phyloP scores from a whole-genome alignment of 2,888 invertebrate species.

The Capitulum mitella region DNA sequence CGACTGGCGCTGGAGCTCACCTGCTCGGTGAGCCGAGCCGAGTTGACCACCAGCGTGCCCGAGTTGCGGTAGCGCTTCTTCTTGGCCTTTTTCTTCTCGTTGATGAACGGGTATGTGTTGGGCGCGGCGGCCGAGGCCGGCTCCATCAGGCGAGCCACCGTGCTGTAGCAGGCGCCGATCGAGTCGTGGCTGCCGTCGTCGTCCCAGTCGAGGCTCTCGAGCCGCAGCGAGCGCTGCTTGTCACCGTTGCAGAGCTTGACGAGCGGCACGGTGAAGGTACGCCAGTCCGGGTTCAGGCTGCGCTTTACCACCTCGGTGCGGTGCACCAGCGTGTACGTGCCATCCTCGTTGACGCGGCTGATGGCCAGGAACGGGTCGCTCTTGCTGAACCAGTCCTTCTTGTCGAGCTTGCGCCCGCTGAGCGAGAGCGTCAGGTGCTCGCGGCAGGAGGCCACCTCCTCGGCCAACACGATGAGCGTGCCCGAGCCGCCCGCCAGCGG shows the following conservation, averaged over 20 bases:
- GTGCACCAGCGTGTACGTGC: conserved; percentile 41
- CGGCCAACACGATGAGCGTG: conserved; percentile 41
- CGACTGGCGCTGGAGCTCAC: neutral
- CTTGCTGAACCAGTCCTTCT: conserved; percentile 43
- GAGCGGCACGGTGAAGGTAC: conserved; percentile 42
- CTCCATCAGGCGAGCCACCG: conserved; percentile 42
- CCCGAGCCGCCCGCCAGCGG: neutral
- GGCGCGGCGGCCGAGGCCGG: conserved; percentile 26
- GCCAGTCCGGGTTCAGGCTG: conserved; percentile 50
- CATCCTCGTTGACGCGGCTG: conserved; percentile 32
- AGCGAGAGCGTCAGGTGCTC: conserved; percentile 43
- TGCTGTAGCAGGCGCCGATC: conserved; percentile 47
- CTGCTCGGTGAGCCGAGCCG: conserved; percentile 34
- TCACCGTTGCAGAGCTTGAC: conserved; percentile 47
- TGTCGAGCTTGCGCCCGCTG: conserved; percentile 41
- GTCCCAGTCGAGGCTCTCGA: conserved; percentile 50
- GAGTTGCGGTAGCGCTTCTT: conserved; percentile 49
- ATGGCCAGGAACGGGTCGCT: conserved; percentile 45
- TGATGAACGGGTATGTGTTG: conserved; percentile 43
- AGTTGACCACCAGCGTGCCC: conserved; percentile 46
- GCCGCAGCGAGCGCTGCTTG: conserved; percentile 45
- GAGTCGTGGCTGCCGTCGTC: conserved; percentile 47
- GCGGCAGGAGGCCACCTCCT: conserved; percentile 41
- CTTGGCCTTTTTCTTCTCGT: conserved; percentile 47
- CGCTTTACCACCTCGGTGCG: conserved; percentile 51